These are phyloP conservation scores for Lypha dubia DNA, from an alignment of 2,888 invertebrate species.

Conservation along the genomic window DNA sequence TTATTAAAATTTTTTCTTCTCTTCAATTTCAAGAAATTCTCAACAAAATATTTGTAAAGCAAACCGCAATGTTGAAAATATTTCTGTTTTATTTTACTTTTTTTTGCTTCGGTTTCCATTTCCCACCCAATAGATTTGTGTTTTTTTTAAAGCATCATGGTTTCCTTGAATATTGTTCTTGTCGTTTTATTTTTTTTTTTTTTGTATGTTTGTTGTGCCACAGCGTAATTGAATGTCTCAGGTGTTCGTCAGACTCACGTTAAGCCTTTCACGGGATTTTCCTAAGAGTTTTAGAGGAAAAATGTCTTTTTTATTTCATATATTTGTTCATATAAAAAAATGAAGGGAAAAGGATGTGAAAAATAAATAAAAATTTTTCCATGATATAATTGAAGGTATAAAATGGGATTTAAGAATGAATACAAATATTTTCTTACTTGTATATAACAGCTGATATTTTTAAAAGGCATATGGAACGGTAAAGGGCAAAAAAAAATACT, in stretches of 20 bases:
- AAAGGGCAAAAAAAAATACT: too few relatives aligned
- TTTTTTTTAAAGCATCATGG: constrained; percentile 7
- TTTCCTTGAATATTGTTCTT: constrained; percentile 15
- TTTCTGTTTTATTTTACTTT: too few relatives aligned
- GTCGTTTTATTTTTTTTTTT: constrained; percentile 17
- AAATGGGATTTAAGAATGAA: constrained; percentile 20
- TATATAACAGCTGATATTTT: too few relatives aligned
- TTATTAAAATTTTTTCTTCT: constrained; percentile 14
- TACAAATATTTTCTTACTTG: neutral
- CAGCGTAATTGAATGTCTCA: constrained; percentile 80
- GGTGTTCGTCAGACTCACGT: constrained; percentile 82
- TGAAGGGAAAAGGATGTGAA: neutral
- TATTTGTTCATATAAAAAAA: constrained; percentile 8
- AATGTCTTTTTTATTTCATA: constrained; percentile 43
- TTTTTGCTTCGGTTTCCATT: too few relatives aligned
- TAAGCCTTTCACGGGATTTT: constrained; percentile 82
- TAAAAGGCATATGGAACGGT: too few relatives aligned
- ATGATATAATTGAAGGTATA: constrained; percentile 45
- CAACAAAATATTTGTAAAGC: neutral
- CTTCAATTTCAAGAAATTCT: constrained; percentile 38
- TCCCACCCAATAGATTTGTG: constrained; percentile 17
- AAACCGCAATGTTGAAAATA: constrained; percentile 76
- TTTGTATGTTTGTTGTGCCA: constrained; percentile 41
- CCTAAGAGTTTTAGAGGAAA: constrained; percentile 70
- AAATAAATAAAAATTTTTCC: constrained; percentile 34